Evolutionary conservation across 1,140 invertebrate genomes (phyloP).

Genomic region (Planococcus citri): DNA sequence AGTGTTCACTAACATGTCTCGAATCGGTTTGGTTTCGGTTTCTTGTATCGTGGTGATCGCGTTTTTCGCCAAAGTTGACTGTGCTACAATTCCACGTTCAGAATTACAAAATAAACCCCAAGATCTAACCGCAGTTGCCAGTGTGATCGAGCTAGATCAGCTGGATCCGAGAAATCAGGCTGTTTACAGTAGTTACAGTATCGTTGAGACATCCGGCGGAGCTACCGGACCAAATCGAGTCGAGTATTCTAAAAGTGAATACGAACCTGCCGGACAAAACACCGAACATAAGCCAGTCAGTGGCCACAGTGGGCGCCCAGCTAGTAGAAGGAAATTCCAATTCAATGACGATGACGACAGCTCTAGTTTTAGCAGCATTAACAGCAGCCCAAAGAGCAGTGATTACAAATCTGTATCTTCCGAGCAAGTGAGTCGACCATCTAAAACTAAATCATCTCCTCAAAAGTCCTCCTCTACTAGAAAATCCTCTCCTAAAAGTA

Average conservation of each 20-base stretch:
- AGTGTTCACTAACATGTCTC: too few relatives aligned
- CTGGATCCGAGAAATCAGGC: not conserved
- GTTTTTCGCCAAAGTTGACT: not conserved
- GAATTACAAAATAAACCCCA: too few relatives aligned
- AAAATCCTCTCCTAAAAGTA: not conserved
- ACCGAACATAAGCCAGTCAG: too few relatives aligned
- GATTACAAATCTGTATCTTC: too few relatives aligned
- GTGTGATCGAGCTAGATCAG: not conserved
- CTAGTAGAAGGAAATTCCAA: not conserved
- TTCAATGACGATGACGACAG: not conserved
- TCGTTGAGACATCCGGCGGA: constrained; percentile 23
- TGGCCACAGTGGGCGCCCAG: too few relatives aligned
- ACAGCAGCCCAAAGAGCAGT: too few relatives aligned
- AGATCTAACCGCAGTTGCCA: not conserved
- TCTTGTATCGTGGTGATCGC: not conserved
- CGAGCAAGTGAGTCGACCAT: not conserved
- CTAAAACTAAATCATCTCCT: not conserved
- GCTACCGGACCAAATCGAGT: too few relatives aligned
- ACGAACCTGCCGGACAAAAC: too few relatives aligned
- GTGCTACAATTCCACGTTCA: too few relatives aligned
- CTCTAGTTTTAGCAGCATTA: too few relatives aligned
- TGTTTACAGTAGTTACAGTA: constrained; percentile 23
- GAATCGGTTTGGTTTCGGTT: not conserved
- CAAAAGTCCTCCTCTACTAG: not conserved
- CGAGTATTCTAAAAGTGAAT: too few relatives aligned